Conservation (phyloP, 1,140 invertebrate species). For the Arctopsyche grandis region DNA sequence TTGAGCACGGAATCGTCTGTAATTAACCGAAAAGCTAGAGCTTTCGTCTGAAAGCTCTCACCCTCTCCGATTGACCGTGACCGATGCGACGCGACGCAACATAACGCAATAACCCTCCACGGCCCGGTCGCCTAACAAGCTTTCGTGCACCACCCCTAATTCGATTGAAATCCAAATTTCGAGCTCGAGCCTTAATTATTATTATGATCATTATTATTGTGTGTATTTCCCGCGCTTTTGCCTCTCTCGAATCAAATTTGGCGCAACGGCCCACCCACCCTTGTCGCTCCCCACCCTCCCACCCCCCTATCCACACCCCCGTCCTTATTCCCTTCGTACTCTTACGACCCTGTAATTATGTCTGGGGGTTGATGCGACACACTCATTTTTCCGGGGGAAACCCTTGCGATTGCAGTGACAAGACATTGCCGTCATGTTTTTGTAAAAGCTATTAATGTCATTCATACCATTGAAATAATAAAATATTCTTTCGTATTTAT, state of each 20-base stretch:
- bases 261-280: conserved; percentile 23
- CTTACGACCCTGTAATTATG: conserved; percentile 24
- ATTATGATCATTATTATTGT: conserved; percentile 48
- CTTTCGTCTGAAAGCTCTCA: too few relatives aligned
- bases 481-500: too few relatives aligned
- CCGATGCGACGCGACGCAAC: too few relatives aligned
- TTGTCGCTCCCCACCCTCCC: conserved; percentile 7
- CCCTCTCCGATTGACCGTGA: too few relatives aligned
- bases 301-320: background rate
- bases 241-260: conserved; percentile 46
- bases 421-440: background rate
- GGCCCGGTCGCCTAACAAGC: too few relatives aligned
- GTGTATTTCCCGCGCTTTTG: conserved; percentile 43
- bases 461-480: background rate
- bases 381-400: background rate
- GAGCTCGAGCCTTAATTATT: conserved; percentile 50
- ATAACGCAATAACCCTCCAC: too few relatives aligned
- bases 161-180: conserved; percentile 44
- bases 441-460: too few relatives aligned
- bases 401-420: conserved; percentile 28
- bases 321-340: background rate
- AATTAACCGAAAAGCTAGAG: too few relatives aligned
- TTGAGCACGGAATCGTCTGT: too few relatives aligned
- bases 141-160: too few relatives aligned
- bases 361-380: conserved; percentile 10